Evolutionary conservation across 2,113 vertebrate species (phyloP).

Genomic region (Eudyptes chrysolophus): DNA sequence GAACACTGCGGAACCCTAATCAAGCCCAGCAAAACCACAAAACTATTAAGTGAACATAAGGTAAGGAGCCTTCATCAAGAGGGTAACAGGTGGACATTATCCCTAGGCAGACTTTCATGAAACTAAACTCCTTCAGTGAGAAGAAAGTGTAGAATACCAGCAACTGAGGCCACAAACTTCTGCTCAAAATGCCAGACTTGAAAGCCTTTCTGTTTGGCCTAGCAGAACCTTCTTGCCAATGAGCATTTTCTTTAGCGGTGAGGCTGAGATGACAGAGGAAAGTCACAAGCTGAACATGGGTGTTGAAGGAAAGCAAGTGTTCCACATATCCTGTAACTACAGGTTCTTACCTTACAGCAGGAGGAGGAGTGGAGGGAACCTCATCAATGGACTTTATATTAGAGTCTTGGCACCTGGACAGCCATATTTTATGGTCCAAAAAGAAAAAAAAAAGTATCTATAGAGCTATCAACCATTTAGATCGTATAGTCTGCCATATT

Average conservation of each 20-base stretch:
- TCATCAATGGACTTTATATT: not conserved
- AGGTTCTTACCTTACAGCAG: not conserved
- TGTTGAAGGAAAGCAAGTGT: not conserved
- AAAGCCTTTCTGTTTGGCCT: not conserved
- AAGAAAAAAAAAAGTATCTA: not conserved
- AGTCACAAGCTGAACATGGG: not conserved
- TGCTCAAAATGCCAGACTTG: not conserved
- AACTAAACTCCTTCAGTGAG: not conserved
- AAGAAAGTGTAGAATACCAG: not conserved
- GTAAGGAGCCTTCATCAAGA: not conserved
- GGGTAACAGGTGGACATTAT: not conserved
- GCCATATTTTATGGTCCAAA: not conserved
- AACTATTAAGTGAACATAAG: not conserved
- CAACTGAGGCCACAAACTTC: not conserved
- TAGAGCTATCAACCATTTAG: not conserved
- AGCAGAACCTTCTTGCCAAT: not conserved
- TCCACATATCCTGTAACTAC: not conserved
- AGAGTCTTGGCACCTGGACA: not conserved
- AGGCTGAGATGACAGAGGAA: not conserved
- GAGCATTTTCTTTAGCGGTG: not conserved
- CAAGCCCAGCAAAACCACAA: not conserved
- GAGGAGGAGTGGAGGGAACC: not conserved
- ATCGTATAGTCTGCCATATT: not conserved
- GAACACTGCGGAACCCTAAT: not conserved
- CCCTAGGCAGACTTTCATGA: not conserved